A percentile compares a stretch with the other conserved stretches of the same genome.
Conservation (phyloP, 2,113 vertebrate genomes). For the Pipra filicauda region DNA sequence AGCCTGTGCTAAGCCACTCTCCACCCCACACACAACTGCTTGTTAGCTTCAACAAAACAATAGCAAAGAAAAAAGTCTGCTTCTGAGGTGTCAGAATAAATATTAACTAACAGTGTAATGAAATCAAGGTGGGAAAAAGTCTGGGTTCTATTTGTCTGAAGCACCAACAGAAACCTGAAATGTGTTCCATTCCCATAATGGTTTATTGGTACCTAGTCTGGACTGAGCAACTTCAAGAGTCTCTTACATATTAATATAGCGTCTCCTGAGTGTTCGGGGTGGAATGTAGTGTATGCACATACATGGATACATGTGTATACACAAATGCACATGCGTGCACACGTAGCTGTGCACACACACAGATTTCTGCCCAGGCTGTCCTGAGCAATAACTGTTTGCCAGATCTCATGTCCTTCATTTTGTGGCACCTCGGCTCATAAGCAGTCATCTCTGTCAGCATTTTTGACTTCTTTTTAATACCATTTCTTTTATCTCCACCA, state of each 20-base stretch:
- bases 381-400: not conserved
- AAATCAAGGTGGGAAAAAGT: not conserved
- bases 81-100: not conserved
- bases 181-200: not conserved
- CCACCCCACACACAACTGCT: not conserved
- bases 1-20: not conserved
- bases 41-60: not conserved
- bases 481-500: not conserved
- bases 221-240: not conserved
- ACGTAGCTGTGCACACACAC: rapidly evolving
- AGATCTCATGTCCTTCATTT: not conserved
- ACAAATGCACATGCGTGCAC: rapidly evolving
- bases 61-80: not conserved
- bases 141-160: not conserved
- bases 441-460: not conserved
- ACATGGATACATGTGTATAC: not conserved
- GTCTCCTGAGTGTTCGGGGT: not conserved
- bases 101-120: not conserved
- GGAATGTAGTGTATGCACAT: not conserved
- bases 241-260: not conserved
- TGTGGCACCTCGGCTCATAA: not conserved
- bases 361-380: not conserved
- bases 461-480: not conserved
- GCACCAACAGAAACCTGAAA: not conserved
- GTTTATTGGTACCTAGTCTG: not conserved